phyloP scores from a whole-genome alignment of 2,797 vertebrate species.

The Pipistrellus pipistrellus region DNA sequence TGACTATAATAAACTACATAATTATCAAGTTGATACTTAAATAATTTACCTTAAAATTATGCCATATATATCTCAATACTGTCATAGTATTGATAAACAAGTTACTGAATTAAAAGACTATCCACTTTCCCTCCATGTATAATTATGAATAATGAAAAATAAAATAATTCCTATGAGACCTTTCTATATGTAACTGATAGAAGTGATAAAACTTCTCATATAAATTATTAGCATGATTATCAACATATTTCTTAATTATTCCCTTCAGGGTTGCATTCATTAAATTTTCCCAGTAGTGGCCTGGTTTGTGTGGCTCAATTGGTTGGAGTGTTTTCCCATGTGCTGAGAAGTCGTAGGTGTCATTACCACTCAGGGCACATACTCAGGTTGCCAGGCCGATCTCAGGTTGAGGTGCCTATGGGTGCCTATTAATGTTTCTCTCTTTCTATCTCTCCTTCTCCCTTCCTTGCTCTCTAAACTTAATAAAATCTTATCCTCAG shows the following conservation, averaged over 20 bases:
- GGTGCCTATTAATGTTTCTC: too few relatives aligned
- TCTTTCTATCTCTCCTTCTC: too few relatives aligned
- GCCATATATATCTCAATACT: background rate
- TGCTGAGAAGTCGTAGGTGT: too few relatives aligned
- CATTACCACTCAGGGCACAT: too few relatives aligned
- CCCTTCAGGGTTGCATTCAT: background rate
- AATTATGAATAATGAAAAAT: constrained; percentile 29
- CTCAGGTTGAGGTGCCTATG: too few relatives aligned
- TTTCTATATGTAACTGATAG: constrained; percentile 57
- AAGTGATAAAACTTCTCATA: constrained; percentile 35
- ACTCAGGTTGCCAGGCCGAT: too few relatives aligned
- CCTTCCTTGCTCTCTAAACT: too few relatives aligned
- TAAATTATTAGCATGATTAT: constrained; percentile 59
- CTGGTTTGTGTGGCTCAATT: too few relatives aligned
- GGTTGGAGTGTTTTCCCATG: too few relatives aligned
- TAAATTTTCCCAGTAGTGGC: constrained; percentile 13
- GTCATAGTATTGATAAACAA: background rate
- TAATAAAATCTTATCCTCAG: too few relatives aligned
- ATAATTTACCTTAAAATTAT: constrained; percentile 14
- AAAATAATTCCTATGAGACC: constrained; percentile 14
- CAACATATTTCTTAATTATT: constrained; percentile 48
- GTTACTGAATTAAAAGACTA: constrained; percentile 38
- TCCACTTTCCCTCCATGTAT: background rate
- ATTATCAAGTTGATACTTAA: constrained; percentile 30
- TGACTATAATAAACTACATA: background rate